Base-by-base conservation (phyloP, 2,888 invertebrate genomes). In the Sepiola atlantica region DNA sequence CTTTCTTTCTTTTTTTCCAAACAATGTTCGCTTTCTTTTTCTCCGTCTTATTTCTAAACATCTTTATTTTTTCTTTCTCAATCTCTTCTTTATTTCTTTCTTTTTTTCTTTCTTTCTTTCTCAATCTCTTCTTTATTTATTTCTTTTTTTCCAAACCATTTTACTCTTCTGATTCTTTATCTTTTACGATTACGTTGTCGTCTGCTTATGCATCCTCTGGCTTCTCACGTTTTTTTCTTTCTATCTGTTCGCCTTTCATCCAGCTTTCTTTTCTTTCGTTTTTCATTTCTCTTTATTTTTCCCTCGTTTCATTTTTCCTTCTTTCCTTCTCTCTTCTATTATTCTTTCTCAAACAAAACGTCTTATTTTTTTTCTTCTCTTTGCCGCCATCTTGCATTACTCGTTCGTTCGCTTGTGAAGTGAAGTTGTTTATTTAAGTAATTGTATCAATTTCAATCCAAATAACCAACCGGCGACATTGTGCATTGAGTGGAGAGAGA, bases 401-500 rank as follows among this genome's bases (percentile, higher is more conserved):
- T 77, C n/a, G n/a, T 77, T n/a, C n/a, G 77, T 18, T 32, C 77
- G n/a, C 77, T 77, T n/a, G 77, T n/a, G n/a, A 77, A 77, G n/a
- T 77, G 77, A 77, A 77, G 77, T 77, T 77, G 77, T 77, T 77
- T 77, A 77, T 77, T 77, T 77, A 77, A 77, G 77, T 77, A 77
- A 77, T 77, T n/a, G 77, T 77, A 77, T 77, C 77, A 77, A 77
- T 77, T 77, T 77, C 77, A 77, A 3, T 18, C 77, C 77, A 77
- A 77, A 77, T 77, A 32, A n/a, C 77, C 32, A n/a, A 77, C 3
- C n/a, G 77, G 32, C 16, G 77, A n/a, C 16, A n/a, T 77, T 45
- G 45, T 45, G 45, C 45, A 45, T 45, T 16, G 2, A 24, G 90
- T 90, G 28, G 28, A 90, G 90, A 35, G 1, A 24, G 28, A 21